Evolutionary conservation across 1,140 invertebrate species (phyloP).

Genomic region (Homalodisca vitripennis): DNA sequence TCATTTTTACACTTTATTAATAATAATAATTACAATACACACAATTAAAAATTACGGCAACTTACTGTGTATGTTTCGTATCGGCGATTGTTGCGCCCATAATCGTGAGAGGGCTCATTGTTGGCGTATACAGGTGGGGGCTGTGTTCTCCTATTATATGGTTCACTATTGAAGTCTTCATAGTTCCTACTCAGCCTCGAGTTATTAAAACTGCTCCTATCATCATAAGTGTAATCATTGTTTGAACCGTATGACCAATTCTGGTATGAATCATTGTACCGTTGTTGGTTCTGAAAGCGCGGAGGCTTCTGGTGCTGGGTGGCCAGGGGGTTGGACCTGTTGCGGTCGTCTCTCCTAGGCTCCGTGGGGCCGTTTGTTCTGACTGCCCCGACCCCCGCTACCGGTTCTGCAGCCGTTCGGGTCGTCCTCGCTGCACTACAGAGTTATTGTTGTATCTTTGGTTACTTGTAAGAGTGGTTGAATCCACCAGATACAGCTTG

Average conservation of each 20-base stretch:
- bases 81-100: constrained; percentile 1
- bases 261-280: constrained; percentile 21
- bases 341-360: constrained; percentile 33
- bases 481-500: constrained; percentile 23
- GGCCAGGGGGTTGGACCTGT: constrained; percentile 49
- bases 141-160: constrained; percentile 9
- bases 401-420: background rate
- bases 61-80: too few species aligned
- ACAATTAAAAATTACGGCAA: too few species aligned
- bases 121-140: background rate
- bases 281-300: constrained; percentile 47
- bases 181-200: background rate
- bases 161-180: constrained; percentile 2
- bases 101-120: constrained; percentile 12
- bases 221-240: constrained; percentile 8
- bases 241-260: constrained; percentile 5
- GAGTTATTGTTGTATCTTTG: constrained; percentile 27
- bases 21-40: too few species aligned
- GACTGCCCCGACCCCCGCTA: constrained; percentile 42
- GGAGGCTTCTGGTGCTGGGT: constrained; percentile 50
- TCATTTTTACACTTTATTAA: too few species aligned
- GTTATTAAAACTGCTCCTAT: too few species aligned
- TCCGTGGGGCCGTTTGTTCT: constrained; percentile 33
- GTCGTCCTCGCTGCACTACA: constrained; percentile 10
- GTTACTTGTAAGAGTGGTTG: constrained; percentile 31